Base-by-base conservation (phyloP, 2,797 vertebrate genomes). In the Meda fulgida region DNA sequence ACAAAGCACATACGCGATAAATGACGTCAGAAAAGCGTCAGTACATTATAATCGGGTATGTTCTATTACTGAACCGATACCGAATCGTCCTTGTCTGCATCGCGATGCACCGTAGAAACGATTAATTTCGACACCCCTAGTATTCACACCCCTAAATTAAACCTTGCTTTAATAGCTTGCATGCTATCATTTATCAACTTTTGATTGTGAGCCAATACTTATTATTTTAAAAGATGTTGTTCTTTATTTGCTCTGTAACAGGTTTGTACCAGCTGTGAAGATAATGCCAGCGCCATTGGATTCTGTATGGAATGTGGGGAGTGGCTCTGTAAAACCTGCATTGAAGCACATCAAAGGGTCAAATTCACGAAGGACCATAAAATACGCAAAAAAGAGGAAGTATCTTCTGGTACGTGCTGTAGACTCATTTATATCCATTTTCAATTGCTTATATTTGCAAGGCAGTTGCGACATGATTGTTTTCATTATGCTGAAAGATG, bases 361-460 rank as follows among this genome's bases (percentile, higher is more conserved):
- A 99, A 99, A 91, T 99, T 99, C 81, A 99, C 98, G 83, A 99
- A 99, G 93, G 98, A 99, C 90, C 98, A 99, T 90, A 97, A 97
- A 91, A 99, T 99, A 90, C 96, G 96, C 86, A 99, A 98, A 86
- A 99, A 99, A 90, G 98, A 99, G 93, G 98, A 97, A 66, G 94
- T 97, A 1, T 96, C 94, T 11, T 93, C 97, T 80, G 97, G 98
- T 99, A 95, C 93, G 94, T 40, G 18, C 6, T 23, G 9, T 55
- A 55, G 51, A 11, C 36, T 34, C 19, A 58, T 55, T 43, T 0
- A 48, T 69, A 58, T 84, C 10, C 19, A 78, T 55, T 23, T 76
- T 65, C 0, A 73, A 5, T 36, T 65, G 40, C 14, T 53, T 34
- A 13, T 3, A 70, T 70, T 78, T 69, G 46, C 63, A 43, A 83